Percentiles rank a stretch among this genome's conserved stretches.
Evolutionary conservation across 2,888 invertebrate genomes (phyloP).

Genomic region (Myathropa florea): DNA sequence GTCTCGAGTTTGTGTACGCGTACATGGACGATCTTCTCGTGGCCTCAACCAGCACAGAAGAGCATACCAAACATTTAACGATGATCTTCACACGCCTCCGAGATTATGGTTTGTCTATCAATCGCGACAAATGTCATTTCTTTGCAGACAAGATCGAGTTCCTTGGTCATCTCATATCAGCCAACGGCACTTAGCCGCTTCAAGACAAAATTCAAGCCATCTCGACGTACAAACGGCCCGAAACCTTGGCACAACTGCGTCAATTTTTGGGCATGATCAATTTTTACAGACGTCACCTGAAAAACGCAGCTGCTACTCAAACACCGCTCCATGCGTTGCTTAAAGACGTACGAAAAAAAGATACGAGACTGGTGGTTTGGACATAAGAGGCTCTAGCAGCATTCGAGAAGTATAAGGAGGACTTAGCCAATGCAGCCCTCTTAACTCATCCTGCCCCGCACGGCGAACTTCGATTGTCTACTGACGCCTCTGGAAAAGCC

Average conservation of each 20-base stretch:
- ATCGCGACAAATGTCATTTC: no score
- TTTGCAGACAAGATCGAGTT: no score
- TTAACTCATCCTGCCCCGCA: background rate
- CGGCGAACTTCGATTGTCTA: background rate
- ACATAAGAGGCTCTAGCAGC: background rate
- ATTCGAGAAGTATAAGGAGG: background rate
- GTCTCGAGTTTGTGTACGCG: no score
- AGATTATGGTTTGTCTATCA: no score
- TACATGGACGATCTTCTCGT: no score
- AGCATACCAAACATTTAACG: no score
- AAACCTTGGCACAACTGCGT: background rate
- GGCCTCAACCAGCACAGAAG: no score
- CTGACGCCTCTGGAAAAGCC: background rate
- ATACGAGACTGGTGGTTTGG: background rate
- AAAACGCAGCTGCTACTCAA: background rate
- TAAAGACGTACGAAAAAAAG: background rate
- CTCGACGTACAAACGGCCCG: no score
- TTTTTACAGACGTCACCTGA: background rate
- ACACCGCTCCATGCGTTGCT: background rate
- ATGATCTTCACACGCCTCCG: no score
- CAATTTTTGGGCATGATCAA: background rate
- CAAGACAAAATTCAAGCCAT: no score
- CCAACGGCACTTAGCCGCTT: no score
- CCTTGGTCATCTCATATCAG: no score
- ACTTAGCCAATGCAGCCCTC: background rate